These are phyloP conservation scores for Digitonthophagus gazella DNA, from an alignment of 2,888 invertebrate species.

Conservation along the genomic window DNA sequence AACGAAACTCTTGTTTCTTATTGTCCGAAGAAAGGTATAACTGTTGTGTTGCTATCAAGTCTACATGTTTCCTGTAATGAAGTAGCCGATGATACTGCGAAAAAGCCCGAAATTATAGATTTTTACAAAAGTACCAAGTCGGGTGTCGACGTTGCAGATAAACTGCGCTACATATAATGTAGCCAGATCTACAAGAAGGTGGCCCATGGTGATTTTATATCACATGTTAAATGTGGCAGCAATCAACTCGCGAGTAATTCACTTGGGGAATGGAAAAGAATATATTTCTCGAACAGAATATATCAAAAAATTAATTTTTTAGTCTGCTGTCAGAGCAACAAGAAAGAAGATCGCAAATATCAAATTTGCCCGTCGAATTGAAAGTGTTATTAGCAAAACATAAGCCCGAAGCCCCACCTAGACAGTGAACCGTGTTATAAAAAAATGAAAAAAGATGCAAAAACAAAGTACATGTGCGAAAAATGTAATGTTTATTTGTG, in stretches of 20 bases:
- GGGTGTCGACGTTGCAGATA: slow-evolving; percentile 26
- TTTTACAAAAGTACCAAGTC: slow-evolving; percentile 28
- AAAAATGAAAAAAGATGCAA: no score
- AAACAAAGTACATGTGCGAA: no score
- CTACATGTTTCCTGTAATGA: slow-evolving; percentile 4
- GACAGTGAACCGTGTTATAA: no score
- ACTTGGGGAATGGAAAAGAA: slow-evolving; percentile 9
- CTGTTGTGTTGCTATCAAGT: slow-evolving; percentile 15
- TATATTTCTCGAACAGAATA: no score
- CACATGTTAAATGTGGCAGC: slow-evolving; percentile 18
- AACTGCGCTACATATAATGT: slow-evolving; percentile 26
- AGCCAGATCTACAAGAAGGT: slow-evolving; percentile 23
- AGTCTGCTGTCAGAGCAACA: no score
- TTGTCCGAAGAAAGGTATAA: slow-evolving; percentile 33
- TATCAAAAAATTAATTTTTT: no score
- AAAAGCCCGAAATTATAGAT: slow-evolving; percentile 23
- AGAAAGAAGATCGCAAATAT: no score
- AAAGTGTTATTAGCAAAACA: no score
- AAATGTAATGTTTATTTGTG: no score
- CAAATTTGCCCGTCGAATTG: no score
- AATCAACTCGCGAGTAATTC: slow-evolving; percentile 19
- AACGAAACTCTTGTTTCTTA: slow-evolving; percentile 37
- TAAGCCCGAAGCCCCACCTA: no score
- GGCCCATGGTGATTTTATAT: slow-evolving; percentile 28
- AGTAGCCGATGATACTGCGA: not conserved